Conservation (phyloP, 2,888 invertebrate species). For the Calliphora vomitoria region DNA sequence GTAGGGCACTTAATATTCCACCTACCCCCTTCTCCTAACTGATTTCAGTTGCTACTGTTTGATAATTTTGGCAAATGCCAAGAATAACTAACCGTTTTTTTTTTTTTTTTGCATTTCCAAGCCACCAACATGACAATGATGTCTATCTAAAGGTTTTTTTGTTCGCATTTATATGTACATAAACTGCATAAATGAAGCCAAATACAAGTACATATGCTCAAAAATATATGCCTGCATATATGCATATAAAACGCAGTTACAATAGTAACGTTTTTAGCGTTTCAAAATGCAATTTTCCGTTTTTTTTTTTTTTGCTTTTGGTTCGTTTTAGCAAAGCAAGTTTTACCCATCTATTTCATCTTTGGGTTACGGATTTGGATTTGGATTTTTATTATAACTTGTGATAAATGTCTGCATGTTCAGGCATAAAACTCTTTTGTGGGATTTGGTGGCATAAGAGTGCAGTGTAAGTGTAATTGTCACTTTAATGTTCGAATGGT, state of each 20-base stretch:
- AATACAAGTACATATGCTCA: neutral
- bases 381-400: constrained; percentile 41
- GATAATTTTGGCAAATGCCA: constrained; percentile 46
- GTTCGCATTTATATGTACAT: constrained; percentile 10
- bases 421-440: constrained; percentile 14
- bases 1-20: neutral
- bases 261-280: constrained; percentile 46
- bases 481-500: constrained; percentile 64
- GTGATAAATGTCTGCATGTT: constrained; percentile 60
- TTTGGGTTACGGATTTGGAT: constrained; percentile 19
- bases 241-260: constrained; percentile 33
- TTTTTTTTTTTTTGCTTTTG: neutral
- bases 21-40: neutral
- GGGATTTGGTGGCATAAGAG: constrained; percentile 7
- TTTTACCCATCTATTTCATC: constrained; percentile 35
- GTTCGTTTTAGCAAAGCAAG: neutral
- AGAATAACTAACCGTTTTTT: constrained; percentile 33
- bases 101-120: constrained; percentile 3
- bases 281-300: constrained; percentile 9
- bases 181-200: constrained; percentile 40
- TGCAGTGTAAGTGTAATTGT: constrained; percentile 51
- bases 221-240: neutral
- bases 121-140: constrained; percentile 61
- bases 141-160: constrained; percentile 54
- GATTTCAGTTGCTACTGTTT: constrained; percentile 5